Percentiles rank a stretch among this genome's conserved stretches.
These are phyloP conservation scores for Anthophora plumipes DNA, from an alignment of 2,888 invertebrate genomes.

Conservation along the genomic window DNA sequence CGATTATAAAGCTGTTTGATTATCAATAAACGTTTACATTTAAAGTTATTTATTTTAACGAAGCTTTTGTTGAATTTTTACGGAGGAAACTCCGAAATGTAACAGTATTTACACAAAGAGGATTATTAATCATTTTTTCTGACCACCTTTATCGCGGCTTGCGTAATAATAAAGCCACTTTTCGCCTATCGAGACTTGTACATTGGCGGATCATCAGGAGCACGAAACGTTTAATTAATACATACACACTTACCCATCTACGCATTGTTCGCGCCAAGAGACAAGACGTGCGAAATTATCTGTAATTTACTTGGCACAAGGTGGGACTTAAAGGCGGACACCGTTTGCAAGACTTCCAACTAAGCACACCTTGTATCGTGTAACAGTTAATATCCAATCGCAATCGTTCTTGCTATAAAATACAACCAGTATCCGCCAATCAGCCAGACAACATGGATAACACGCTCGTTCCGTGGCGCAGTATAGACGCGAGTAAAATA, in stretches of 20 bases:
- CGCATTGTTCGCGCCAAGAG: slow-evolving; percentile 16
- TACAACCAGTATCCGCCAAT: slow-evolving; percentile 54
- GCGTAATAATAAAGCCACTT: background rate
- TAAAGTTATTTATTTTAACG: too few relatives aligned
- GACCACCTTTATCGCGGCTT: background rate
- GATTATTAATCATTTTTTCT: background rate
- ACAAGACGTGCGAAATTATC: slow-evolving; percentile 20
- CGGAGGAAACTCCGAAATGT: too few relatives aligned
- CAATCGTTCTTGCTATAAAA: slow-evolving; percentile 56
- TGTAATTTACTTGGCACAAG: slow-evolving; percentile 33
- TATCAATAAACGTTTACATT: too few relatives aligned
- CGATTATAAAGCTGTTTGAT: too few relatives aligned
- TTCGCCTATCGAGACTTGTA: slow-evolving; percentile 10
- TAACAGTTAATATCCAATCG: slow-evolving; percentile 58
- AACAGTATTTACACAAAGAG: background rate
- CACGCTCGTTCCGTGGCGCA: slow-evolving; percentile 32
- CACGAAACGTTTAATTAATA: slow-evolving; percentile 9
- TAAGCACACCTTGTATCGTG: slow-evolving; percentile 45
- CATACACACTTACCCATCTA: background rate
- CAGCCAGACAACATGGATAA: slow-evolving; percentile 43
- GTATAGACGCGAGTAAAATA: slow-evolving; percentile 48
- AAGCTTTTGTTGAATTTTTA: too few relatives aligned
- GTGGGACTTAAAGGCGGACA: slow-evolving; percentile 25
- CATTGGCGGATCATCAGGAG: background rate
- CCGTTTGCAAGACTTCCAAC: slow-evolving; percentile 26